Evolutionary conservation across 2,113 vertebrate species (phyloP).

Genomic region (Monopterus albus): DNA sequence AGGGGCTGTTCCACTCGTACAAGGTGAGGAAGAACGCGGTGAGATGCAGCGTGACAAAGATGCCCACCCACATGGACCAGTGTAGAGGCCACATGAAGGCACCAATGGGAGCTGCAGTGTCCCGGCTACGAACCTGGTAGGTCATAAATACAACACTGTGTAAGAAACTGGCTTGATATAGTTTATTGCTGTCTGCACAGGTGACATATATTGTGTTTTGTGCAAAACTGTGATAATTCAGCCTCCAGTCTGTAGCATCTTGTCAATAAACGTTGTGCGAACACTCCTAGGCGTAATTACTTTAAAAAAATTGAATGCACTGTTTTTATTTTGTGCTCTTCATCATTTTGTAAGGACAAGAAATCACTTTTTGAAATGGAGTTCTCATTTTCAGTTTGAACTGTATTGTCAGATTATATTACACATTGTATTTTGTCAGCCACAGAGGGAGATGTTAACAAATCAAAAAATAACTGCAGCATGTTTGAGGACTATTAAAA

Average conservation of each 20-base stretch:
- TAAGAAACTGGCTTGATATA: not conserved
- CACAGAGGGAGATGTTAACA: conserved; percentile 48
- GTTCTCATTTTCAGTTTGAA: conserved; percentile 38
- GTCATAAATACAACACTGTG: not conserved
- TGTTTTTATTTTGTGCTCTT: conserved; percentile 19
- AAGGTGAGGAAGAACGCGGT: conserved; percentile 95
- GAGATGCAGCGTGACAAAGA: conserved; percentile 93
- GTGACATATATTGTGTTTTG: not conserved
- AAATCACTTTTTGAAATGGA: conserved; percentile 25
- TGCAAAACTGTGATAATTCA: not conserved
- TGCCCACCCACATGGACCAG: conserved; percentile 98
- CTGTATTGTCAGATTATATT: conserved; percentile 35
- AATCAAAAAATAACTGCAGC: conserved; percentile 49
- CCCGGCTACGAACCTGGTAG: conserved; percentile 86
- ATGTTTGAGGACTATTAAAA: conserved; percentile 27
- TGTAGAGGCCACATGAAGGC: conserved; percentile 98
- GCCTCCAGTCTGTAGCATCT: not conserved
- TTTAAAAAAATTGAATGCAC: not conserved
- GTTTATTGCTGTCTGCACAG: not conserved
- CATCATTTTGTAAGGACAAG: conserved; percentile 23
- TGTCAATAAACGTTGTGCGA: not conserved
- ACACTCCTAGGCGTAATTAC: conserved; percentile 6
- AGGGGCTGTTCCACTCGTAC: conserved; percentile 98
- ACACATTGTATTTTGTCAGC: conserved; percentile 38
- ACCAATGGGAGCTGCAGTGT: conserved; percentile 91